phyloP scores from a whole-genome alignment of 2,113 vertebrate species.

The Carassius gibelio region DNA sequence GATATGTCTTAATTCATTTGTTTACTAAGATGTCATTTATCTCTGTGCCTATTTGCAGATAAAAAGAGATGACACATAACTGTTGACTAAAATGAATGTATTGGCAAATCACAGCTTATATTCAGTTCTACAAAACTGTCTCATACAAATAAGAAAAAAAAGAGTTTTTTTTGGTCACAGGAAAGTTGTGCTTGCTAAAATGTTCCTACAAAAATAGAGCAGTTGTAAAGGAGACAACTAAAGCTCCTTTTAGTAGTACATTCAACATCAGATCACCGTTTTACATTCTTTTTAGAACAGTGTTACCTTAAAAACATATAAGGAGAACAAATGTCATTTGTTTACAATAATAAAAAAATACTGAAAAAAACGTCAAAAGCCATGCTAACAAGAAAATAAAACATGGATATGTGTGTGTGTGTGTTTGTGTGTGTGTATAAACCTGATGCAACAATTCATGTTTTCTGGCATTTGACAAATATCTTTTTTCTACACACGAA shows the following conservation, averaged over 20 bases:
- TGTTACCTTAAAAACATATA: conserved; percentile 31
- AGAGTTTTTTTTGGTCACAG: conserved; percentile 34
- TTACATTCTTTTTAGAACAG: conserved; percentile 30
- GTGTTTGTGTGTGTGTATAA: too few relatives aligned
- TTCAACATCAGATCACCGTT: conserved; percentile 18
- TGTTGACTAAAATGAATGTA: conserved; percentile 67
- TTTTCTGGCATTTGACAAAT: conserved; percentile 5
- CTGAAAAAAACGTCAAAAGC: neutral
- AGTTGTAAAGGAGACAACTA: conserved; percentile 4
- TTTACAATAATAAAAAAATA: neutral
- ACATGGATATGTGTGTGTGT: neutral
- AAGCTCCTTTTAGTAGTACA: conserved; percentile 22
- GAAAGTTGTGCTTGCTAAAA: conserved; percentile 12
- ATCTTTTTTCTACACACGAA: neutral
- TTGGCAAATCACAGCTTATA: conserved; percentile 75
- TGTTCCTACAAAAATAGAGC: conserved; percentile 41
- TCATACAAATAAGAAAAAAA: conserved; percentile 58
- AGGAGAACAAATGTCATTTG: neutral
- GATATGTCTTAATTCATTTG: neutral
- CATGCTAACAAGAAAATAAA: conserved; percentile 25
- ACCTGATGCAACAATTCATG: conserved; percentile 14
- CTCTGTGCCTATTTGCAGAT: neutral
- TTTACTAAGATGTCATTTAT: neutral
- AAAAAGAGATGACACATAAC: neutral
- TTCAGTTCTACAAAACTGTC: conserved; percentile 66